Base-by-base conservation (phyloP, 1,140 invertebrate species). In the Bombus difficillimus region DNA sequence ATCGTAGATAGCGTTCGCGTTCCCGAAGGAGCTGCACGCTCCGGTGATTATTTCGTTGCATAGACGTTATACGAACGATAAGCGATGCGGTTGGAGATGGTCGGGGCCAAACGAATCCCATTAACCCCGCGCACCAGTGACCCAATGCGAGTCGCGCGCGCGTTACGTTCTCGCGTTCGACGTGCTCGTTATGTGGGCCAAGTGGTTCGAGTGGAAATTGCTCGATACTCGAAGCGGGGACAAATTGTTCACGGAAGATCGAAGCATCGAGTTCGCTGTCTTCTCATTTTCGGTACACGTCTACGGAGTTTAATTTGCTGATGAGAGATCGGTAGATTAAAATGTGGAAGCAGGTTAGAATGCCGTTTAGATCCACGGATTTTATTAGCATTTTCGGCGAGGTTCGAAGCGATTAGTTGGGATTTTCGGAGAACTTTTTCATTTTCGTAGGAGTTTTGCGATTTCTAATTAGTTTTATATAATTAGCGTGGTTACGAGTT, bases 81-180 rank as follows among this genome's bases (percentile, higher is more conserved):
- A 88, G 41, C 71, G 71, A 81, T 22, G 5, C 10, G 34, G 68
- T 10, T 37, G 43, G 22, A 57, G 72, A 80, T 72, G 68, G 57
- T 79, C 32, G 64, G 13, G 53, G 77, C 66, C 75, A 85, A 85
- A 85, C 87, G 83, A 85, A 85, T 85, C 72, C 41, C 78, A 81
- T 89, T 89, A 88, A 88, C 76, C 83, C 43, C 28, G 71, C 71
- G 80, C 69, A 78, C 68, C 77, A 62, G 78, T 89, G 84, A 80
- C 88, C 77, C 69, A 77, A 81, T 89, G 75, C 78, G 73, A 78
- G 57, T 47, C 43, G 57, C 53, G 81, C 22, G 71, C 57, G 53
- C 18, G 47, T 53, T 53, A 53, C 47, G 47, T 53, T 53, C 47
- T 53, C 18, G 47, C 47, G 47, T 53, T 53, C 47, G 47, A 53